These are phyloP conservation scores for Bombus affinis DNA, from an alignment of 1,140 invertebrate species.

Conservation along the genomic window DNA sequence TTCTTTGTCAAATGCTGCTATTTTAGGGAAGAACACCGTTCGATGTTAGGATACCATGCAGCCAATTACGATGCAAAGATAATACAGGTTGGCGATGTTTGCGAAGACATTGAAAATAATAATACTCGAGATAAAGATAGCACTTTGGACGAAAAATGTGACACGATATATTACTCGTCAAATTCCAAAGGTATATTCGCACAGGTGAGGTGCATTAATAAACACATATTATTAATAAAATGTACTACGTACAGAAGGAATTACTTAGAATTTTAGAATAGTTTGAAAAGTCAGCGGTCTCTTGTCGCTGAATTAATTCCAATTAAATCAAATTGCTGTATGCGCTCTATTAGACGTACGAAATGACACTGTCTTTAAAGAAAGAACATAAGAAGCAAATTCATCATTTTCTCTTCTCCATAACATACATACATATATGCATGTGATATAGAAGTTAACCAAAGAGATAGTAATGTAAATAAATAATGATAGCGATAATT, in stretches of 20 bases:
- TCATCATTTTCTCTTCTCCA: too few species aligned
- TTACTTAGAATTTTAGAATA: too few species aligned
- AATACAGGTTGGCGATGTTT: constrained; percentile 36
- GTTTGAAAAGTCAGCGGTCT: too few species aligned
- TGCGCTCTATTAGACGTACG: too few species aligned
- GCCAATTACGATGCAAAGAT: constrained; percentile 21
- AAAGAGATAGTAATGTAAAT: too few species aligned
- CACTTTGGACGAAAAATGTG: constrained; percentile 27
- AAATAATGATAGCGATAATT: too few species aligned
- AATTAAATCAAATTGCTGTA: not conserved
- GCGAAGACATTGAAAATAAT: constrained; percentile 53
- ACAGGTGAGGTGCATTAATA: constrained; percentile 61
- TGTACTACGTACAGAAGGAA: too few species aligned
- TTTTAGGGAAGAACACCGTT: constrained; percentile 62
- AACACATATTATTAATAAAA: not conserved
- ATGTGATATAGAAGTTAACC: too few species aligned
- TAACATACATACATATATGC: too few species aligned
- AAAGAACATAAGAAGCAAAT: not conserved
- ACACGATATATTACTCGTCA: constrained; percentile 44
- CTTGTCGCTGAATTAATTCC: not conserved
- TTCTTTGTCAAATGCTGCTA: constrained; percentile 20
- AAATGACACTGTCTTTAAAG: not conserved
- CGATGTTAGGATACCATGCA: constrained; percentile 54
- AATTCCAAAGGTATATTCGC: constrained; percentile 72
- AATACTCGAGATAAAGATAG: constrained; percentile 55